Base-by-base conservation (phyloP, 2,113 vertebrate species). In the Hystrix cristata region DNA sequence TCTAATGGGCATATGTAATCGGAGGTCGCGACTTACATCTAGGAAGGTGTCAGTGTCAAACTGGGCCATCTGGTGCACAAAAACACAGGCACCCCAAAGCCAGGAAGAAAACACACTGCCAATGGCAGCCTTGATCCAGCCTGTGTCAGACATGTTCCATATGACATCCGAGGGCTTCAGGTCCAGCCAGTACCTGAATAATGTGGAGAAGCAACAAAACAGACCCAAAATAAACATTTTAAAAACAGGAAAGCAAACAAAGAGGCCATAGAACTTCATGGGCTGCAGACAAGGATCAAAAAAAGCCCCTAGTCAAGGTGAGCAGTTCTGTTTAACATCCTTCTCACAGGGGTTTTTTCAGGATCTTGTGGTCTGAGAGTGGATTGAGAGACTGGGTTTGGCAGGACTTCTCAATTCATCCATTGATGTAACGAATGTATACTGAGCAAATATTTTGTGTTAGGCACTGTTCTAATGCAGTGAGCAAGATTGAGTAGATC, bases 141-240 rank as follows among this genome's bases (percentile, higher is more conserved):
- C 99, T 0, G 99, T 98, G 88, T 99, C 99, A 0, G 99, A 98
- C 46, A 98, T 98, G 86, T 98, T 99, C 98, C 99, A 99, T 34
- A 98, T 90, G 76, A 99, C 93, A 65, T 98, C 99, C 29, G 98
- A 98, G 31, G 98, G 95, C 3, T 95, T 98, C 93, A 99, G 97
- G 87, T 99, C 98, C 84, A 99, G 74, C 98, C 99, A 99, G 67
- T 98, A 98, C 92, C 99, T 99, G 94, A 60, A 86, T 51, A 79
- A 96, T 46, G 80, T 3, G 80, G 64, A 96, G 18, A 86, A 91
- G 69, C 19, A 38, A 34, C 55, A 89, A 64, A 34, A 79, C n/a
- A 94, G 81, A 55, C 7, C 15, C 10, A 48, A 89, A 85, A 19
- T 34, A 59, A 80, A 46, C 55, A 31, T 3, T 51, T 15, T 43